Percentiles rank a stretch among this genome's conserved stretches.
Conservation (phyloP, 2,113 vertebrate genomes). For the Misgurnus mizolepis region DNA sequence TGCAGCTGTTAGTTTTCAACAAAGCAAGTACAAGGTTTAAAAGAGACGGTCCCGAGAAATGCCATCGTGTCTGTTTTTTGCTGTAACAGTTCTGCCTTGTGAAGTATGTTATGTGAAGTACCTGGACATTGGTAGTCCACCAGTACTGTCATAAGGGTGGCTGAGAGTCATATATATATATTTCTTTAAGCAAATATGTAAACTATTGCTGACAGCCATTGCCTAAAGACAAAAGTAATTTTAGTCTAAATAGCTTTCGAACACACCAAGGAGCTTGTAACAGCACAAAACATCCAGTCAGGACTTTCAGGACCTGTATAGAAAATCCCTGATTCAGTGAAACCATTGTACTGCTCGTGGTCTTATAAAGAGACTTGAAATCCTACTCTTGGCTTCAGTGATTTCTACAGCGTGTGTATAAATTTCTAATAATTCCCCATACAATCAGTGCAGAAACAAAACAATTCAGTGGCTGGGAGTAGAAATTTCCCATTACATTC, state of each 20-base stretch:
- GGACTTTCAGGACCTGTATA: slow-evolving; percentile 22
- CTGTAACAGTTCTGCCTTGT: slow-evolving; percentile 22
- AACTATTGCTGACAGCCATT: slow-evolving; percentile 3
- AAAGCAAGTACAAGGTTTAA: slow-evolving; percentile 31
- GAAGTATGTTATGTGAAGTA: slow-evolving; percentile 5
- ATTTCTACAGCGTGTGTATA: slow-evolving; percentile 47
- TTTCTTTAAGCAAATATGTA: slow-evolving; percentile 1
- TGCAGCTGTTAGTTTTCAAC: slow-evolving; percentile 36
- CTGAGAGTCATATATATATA: neutral
- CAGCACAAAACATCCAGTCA: slow-evolving; percentile 24
- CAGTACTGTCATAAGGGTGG: neutral
- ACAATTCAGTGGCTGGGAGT: slow-evolving; percentile 42
- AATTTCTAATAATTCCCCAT: slow-evolving; percentile 41
- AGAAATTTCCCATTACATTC: slow-evolving; percentile 52
- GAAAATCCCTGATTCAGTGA: slow-evolving; percentile 20
- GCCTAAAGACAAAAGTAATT: neutral
- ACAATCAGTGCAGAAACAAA: slow-evolving; percentile 60
- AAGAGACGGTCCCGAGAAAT: slow-evolving; percentile 1
- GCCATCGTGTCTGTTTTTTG: neutral
- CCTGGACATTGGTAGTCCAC: slow-evolving; percentile 15
- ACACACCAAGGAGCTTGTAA: slow-evolving; percentile 12
- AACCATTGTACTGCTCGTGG: slow-evolving; percentile 32
- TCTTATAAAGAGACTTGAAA: slow-evolving; percentile 21
- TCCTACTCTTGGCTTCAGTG: slow-evolving; percentile 35
- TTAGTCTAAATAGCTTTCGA: neutral